Base-by-base conservation (phyloP, 2,888 invertebrate species). In the Amaurobius ferox region DNA sequence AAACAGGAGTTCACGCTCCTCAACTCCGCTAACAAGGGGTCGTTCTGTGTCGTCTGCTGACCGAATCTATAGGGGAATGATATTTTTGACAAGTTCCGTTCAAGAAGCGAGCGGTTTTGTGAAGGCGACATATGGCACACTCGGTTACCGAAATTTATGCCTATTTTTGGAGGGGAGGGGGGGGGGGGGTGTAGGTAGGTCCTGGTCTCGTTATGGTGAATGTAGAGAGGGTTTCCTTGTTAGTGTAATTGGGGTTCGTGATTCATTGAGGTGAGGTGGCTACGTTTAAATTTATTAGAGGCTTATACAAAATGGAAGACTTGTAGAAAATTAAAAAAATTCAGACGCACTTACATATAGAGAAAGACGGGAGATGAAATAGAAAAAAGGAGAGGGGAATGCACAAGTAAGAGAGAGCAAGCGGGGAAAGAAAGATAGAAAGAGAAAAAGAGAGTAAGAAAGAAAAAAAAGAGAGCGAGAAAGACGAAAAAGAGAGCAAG, bases 21-120 rank as follows among this genome's bases (percentile, higher is more conserved):
- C 73, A 67, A n/a, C 1, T 23, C 7, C n/a, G 35, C 70, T 76
- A 76, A 83, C 76, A 83, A 83, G 81, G 44, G 81, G 76, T 70
- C 76, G 81, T 76, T 83, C 74, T 70, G 81, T 64, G 74, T 81
- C 74, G 62, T 13, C 61, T 44, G 23, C 39, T n/a, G 32, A 55
- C 30, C 30, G 66, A 30, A 66, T n/a, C 66, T 66, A 32, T 66
- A 32, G n/a, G 32, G 66, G 55, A 23, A 23, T 55, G 55, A 23
- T 55, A 55, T 55, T 55, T 55, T 11, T 55, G 55, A 55, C 55
- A 55, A 55, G 66, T 66, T 66, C 32, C 66, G 16, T 66, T 66
- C 23, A 2, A 44, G 16, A 44, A 44, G 16, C 44, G 2, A 11
- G n/a, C 64, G 29, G 64, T 29, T 11, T 32, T n/a, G 11, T 11